phyloP scores from a whole-genome alignment of 2,113 vertebrate genomes.

The Seriola dumerili region DNA sequence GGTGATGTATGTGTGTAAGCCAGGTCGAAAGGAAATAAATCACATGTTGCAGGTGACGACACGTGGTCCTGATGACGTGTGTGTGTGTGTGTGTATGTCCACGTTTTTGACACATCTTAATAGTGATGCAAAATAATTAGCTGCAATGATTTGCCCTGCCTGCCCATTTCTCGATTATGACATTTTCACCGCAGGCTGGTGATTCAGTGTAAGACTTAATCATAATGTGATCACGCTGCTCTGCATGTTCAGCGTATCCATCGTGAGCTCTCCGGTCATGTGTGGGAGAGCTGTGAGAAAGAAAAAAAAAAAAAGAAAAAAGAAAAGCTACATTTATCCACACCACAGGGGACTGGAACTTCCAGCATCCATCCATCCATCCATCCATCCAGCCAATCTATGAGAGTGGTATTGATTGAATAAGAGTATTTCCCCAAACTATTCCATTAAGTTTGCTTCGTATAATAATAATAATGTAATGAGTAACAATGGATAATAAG shows the following conservation, averaged over 20 bases:
- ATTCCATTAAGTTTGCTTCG: no score
- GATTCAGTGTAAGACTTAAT: conserved; percentile 59
- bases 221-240: conserved; percentile 24
- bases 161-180: conserved; percentile 5
- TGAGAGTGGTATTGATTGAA: no score
- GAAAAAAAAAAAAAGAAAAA: not conserved
- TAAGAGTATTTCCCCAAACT: no score
- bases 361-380: not conserved
- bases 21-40: conserved; percentile 6
- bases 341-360: not conserved
- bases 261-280: conserved; percentile 17
- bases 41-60: no score
- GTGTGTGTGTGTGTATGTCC: no score
- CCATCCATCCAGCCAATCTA: no score
- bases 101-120: not conserved
- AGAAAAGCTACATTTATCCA: conserved; percentile 36
- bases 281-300: conserved; percentile 36
- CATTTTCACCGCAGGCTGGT: conserved; percentile 30
- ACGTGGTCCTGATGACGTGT: no score
- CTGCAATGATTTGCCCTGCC: no score
- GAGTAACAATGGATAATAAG: no score
- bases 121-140: not conserved
- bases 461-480: no score
- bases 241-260: conserved; percentile 10
- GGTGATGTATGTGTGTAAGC: not conserved